Evolutionary conservation across 2,888 invertebrate genomes (phyloP).

Genomic region (Arge pagana): DNA sequence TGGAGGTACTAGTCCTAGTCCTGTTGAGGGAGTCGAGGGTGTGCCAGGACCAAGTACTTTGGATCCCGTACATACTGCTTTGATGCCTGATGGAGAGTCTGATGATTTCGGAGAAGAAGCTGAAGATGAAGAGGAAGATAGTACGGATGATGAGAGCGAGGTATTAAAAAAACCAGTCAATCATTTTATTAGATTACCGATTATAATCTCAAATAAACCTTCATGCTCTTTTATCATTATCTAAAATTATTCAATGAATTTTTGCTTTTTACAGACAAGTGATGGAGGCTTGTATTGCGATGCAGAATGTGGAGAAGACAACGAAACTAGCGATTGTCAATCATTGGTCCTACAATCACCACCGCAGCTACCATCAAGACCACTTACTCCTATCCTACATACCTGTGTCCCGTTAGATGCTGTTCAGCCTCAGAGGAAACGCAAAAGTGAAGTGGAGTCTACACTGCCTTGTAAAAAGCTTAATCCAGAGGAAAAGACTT

Average conservation of each 20-base stretch:
- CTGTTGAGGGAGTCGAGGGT: conserved; percentile 50
- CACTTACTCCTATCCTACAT: conserved; percentile 48
- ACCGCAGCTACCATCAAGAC: conserved; percentile 39
- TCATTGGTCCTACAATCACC: conserved; percentile 37
- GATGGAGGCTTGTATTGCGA: conserved; percentile 50
- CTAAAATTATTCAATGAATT: background rate
- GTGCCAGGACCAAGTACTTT: conserved; percentile 51
- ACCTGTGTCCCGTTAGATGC: conserved; percentile 49
- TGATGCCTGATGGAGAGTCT: conserved; percentile 43
- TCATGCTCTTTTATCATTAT: background rate
- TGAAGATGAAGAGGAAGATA: conserved; percentile 52
- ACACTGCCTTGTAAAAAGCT: conserved; percentile 62
- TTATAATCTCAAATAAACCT: background rate
- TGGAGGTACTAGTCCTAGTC: conserved; percentile 54
- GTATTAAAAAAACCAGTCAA: conserved; percentile 28
- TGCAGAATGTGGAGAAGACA: conserved; percentile 44
- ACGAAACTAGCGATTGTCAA: conserved; percentile 37
- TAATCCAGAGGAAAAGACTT: conserved; percentile 58
- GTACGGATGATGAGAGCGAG: conserved; percentile 50
- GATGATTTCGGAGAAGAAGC: conserved; percentile 50
- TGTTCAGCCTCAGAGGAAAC: conserved; percentile 51
- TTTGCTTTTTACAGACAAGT: conserved; percentile 41
- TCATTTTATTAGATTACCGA: background rate
- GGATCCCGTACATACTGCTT: conserved; percentile 40
- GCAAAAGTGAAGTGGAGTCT: conserved; percentile 52